Evolutionary conservation across 2,797 vertebrate genomes (phyloP).

Genomic region (Nannoperca obscura): DNA sequence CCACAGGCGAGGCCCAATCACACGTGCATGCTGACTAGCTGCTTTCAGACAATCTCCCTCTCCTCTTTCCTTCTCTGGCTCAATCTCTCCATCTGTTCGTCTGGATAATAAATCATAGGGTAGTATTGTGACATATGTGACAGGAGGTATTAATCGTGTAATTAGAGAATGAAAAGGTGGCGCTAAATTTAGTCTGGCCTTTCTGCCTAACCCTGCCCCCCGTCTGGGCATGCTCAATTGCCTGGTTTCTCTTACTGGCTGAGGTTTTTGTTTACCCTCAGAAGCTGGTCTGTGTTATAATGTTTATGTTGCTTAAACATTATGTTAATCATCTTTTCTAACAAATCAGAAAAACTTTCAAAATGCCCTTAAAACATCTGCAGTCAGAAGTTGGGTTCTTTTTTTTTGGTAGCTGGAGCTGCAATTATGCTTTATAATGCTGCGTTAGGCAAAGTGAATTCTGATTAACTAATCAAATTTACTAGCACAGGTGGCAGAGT

Average conservation of each 20-base stretch:
- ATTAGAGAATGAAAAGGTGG: slow-evolving; percentile 84
- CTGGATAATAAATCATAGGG: slow-evolving; percentile 79
- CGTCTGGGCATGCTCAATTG: slow-evolving; percentile 56
- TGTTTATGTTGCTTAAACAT: slow-evolving; percentile 30
- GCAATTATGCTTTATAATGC: slow-evolving; percentile 72
- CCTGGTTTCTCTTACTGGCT: slow-evolving; percentile 17
- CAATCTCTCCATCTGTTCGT: slow-evolving; percentile 76
- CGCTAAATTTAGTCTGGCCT: slow-evolving; percentile 85
- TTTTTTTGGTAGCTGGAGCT: slow-evolving; percentile 39
- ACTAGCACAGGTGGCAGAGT: slow-evolving; percentile 75
- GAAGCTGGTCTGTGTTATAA: slow-evolving; percentile 21
- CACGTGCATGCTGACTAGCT: slow-evolving; percentile 68
- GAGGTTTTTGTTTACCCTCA: background rate
- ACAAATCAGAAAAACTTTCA: slow-evolving; percentile 30
- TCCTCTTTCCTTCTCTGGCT: slow-evolving; percentile 53
- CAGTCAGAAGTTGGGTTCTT: slow-evolving; percentile 34
- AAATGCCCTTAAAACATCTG: slow-evolving; percentile 67
- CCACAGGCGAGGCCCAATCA: slow-evolving; percentile 44
- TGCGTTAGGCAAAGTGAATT: slow-evolving; percentile 67
- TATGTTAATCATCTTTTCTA: slow-evolving; percentile 31
- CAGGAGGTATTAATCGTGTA: slow-evolving; percentile 85
- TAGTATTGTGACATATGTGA: slow-evolving; percentile 80
- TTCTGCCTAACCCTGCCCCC: slow-evolving; percentile 70
- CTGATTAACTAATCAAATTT: slow-evolving; percentile 81
- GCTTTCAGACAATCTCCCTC: slow-evolving; percentile 57